Percentiles rank a stretch among this genome's conserved stretches.
These are phyloP conservation scores for Cryptoprocta ferox DNA, from an alignment of 2,797 vertebrate species.

Conservation along the genomic window DNA sequence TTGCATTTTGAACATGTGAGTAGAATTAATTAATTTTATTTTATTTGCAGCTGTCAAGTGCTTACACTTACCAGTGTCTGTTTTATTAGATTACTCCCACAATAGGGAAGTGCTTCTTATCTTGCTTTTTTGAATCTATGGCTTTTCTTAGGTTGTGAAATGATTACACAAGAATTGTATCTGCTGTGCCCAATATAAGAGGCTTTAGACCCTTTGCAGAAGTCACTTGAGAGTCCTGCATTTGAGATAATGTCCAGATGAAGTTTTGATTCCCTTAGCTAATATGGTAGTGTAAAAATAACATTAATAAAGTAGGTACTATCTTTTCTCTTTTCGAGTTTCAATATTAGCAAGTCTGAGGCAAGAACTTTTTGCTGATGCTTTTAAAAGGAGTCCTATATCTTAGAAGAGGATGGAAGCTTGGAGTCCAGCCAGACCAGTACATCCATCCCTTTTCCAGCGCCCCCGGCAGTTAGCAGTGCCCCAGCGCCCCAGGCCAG, in stretches of 20 bases:
- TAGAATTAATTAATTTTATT: not conserved
- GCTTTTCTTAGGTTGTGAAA: slow-evolving; percentile 46
- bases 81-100: not conserved
- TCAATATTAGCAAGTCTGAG: not conserved
- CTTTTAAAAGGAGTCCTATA: not conserved
- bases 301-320: not conserved
- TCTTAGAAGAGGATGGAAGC: not conserved
- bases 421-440: not conserved
- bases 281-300: not conserved
- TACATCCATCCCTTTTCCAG: not conserved
- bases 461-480: not conserved
- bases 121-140: not conserved
- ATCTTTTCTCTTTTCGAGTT: not conserved
- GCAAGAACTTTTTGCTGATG: not conserved
- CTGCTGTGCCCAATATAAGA: not conserved
- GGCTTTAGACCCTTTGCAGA: not conserved
- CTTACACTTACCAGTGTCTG: not conserved
- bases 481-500: too few relatives aligned
- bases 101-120: not conserved
- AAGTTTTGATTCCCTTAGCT: not conserved
- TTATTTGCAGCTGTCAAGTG: not conserved
- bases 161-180: not conserved
- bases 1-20: not conserved
- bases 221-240: not conserved
- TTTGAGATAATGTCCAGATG: not conserved